Percentiles rank a stretch among this genome's conserved stretches.
Evolutionary conservation across 2,888 invertebrate species (phyloP).

Genomic region (Timema podura): DNA sequence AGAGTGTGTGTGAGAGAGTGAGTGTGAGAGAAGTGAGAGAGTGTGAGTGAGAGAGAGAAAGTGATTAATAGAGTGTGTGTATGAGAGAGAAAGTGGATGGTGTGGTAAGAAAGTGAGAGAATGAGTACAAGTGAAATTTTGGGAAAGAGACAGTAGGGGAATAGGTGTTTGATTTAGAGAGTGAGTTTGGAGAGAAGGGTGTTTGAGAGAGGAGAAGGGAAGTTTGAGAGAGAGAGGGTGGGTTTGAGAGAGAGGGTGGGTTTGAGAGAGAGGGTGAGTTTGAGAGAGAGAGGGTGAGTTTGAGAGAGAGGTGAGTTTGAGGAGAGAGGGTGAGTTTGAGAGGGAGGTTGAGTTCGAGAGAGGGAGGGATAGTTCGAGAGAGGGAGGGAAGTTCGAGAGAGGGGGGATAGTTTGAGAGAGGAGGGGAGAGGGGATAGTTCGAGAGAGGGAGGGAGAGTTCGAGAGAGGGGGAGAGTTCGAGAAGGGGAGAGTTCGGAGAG

Average conservation of each 20-base stretch:
- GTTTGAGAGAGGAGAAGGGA: not conserved
- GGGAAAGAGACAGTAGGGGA: not conserved
- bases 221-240: no score
- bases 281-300: not conserved
- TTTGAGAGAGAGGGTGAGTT: not conserved
- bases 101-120: not conserved
- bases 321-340: no score
- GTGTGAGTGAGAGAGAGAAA: not conserved
- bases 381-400: not conserved
- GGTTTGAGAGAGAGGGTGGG: no score
- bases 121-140: not conserved
- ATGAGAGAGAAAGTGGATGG: not conserved
- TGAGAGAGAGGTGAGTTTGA: no score
- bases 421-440: not conserved
- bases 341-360: not conserved
- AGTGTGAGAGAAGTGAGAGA: conserved; percentile 3
- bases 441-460: not conserved
- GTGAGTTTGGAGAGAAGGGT: not conserved
- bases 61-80: not conserved
- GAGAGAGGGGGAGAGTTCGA: no score
- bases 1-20: conserved; percentile 1
- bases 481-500: no score
- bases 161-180: not conserved
- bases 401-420: not conserved
- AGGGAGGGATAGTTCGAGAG: not conserved